Evolutionary conservation across 2,113 vertebrate genomes (phyloP).

Genomic region (Orientallactaga bullata): DNA sequence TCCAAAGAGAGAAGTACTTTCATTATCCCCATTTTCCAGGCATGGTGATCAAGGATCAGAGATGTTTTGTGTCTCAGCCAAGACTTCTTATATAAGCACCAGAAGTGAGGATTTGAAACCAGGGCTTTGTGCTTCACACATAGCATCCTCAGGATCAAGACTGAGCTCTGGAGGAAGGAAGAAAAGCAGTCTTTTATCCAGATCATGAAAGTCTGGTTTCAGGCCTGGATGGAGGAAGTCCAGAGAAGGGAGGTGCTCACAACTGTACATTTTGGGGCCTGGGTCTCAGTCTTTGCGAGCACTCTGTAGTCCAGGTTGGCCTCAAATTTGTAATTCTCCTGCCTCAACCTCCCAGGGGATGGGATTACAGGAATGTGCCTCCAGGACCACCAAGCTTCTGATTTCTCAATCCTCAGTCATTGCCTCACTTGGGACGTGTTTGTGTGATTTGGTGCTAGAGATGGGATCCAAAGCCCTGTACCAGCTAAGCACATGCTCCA

Average conservation of each 20-base stretch:
- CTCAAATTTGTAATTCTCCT: background rate
- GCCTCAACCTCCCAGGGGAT: background rate
- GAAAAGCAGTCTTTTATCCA: conserved; percentile 20
- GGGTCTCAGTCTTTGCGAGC: background rate
- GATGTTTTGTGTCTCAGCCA: background rate
- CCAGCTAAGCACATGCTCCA: too few species aligned
- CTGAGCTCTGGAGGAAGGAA: background rate
- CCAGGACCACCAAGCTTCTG: background rate
- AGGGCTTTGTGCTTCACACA: conserved; percentile 31
- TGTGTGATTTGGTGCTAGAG: too few species aligned
- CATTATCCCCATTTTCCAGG: conserved; percentile 17
- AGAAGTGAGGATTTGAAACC: conserved; percentile 4
- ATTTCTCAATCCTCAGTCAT: conserved; percentile 16
- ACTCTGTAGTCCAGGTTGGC: background rate
- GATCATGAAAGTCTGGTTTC: background rate
- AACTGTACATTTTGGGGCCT: background rate
- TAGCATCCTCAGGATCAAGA: conserved; percentile 1
- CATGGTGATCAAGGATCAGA: conserved; percentile 23
- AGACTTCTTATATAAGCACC: background rate
- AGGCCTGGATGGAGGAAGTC: conserved; percentile 17
- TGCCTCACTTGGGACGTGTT: conserved; percentile 3
- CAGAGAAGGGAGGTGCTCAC: background rate
- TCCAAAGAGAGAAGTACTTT: background rate
- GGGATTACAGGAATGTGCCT: background rate
- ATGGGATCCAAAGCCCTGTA: too few species aligned